phyloP scores from a whole-genome alignment of 2,113 vertebrate genomes.

The Dolichotis patagonum region DNA sequence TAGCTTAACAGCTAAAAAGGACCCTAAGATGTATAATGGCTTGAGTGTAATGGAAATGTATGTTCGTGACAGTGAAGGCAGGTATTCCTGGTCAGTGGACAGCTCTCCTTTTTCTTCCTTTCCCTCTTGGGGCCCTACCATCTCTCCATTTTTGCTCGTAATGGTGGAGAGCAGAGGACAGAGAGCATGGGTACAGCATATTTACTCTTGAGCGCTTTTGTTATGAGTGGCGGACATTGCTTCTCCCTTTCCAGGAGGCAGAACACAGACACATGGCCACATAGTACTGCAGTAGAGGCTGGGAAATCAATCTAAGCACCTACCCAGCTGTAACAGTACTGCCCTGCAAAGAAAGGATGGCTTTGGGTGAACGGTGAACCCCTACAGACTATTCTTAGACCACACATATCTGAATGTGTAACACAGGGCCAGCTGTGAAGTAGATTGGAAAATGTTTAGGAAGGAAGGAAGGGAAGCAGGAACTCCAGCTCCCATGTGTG shows the following conservation, averaged over 20 bases:
- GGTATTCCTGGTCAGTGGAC: background rate
- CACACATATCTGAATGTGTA: background rate
- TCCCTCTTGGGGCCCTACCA: background rate
- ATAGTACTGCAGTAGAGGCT: background rate
- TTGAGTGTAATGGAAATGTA: background rate
- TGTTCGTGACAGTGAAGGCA: background rate
- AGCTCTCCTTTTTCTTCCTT: background rate
- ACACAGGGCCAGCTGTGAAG: background rate
- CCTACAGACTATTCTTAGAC: background rate
- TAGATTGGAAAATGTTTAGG: conserved; percentile 4
- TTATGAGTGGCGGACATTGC: background rate
- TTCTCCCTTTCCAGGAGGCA: background rate
- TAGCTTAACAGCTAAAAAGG: background rate
- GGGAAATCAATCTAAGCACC: background rate
- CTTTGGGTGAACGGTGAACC: background rate
- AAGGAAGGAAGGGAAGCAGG: background rate
- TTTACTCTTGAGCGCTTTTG: background rate
- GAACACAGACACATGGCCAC: background rate
- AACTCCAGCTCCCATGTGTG: no score
- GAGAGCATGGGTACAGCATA: background rate
- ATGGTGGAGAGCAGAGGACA: background rate
- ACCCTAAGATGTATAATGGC: background rate
- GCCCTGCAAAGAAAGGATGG: background rate
- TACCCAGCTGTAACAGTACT: background rate
- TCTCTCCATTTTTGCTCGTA: background rate